Percentiles rank a stretch among this genome's conserved stretches.
phyloP scores from a whole-genome alignment of 2,113 vertebrate genomes.

The Puntigrus tetrazona region DNA sequence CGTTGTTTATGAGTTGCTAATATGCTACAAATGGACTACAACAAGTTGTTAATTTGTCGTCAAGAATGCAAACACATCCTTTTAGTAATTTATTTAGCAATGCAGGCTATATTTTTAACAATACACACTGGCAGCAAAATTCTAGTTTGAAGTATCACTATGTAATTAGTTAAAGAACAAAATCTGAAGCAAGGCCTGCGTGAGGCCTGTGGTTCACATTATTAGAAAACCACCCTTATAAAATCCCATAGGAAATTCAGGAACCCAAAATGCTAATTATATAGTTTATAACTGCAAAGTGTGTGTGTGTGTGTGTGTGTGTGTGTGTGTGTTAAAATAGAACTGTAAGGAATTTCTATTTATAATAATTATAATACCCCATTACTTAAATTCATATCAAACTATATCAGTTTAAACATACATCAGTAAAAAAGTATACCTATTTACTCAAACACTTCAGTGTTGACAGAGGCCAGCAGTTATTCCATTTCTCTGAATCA shows the following conservation, averaged over 20 bases:
- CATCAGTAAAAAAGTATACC: background rate
- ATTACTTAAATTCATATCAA: background rate
- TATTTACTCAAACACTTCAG: background rate
- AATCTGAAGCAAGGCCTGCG: background rate
- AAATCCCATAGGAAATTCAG: background rate
- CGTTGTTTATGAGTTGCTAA: background rate
- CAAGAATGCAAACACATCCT: background rate
- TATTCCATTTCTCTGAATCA: background rate
- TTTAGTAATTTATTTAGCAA: background rate
- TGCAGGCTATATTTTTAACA: background rate
- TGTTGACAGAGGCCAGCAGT: constrained; percentile 1
- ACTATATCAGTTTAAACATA: background rate
- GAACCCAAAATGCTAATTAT: background rate
- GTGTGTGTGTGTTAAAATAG: too few relatives aligned
- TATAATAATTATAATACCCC: background rate
- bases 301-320: background rate
- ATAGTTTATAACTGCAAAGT: too few relatives aligned
- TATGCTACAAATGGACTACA: background rate
- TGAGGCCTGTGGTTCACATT: background rate
- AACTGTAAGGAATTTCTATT: background rate
- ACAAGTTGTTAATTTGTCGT: background rate
- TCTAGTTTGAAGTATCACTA: background rate
- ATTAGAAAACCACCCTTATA: background rate
- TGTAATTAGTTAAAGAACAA: background rate
- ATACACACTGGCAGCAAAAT: background rate